Evolutionary conservation across 2,113 vertebrate species (phyloP), one percentile per base, ranked within the genome.

Genomic region (Podocnemis expansa): DNA sequence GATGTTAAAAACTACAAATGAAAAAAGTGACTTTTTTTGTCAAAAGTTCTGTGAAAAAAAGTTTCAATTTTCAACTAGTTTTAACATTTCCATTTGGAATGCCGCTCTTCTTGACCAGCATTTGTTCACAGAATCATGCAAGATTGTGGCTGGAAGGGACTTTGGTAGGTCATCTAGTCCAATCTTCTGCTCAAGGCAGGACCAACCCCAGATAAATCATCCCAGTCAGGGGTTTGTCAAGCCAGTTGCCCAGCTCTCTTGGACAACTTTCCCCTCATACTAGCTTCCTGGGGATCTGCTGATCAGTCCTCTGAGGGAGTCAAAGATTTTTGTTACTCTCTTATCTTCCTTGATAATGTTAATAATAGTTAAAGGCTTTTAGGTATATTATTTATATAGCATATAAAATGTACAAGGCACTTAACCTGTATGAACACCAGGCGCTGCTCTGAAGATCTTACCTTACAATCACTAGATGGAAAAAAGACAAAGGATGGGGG

Each of bases 71-170:
- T 5, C 96, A 81, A 91, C 78, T 3, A 21, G 54, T 89, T 95
- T 49, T 91, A 89, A 82, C 78, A 58, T 90, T 95, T 94, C 73
- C 10, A 22, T 94, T 90, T 87, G 90, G 91, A 96, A 91, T 21
- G 84, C 43, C 29, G 19, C 25, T 76, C 25, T 45, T 75, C 78
- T 87, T 82, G 56, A 94, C 93, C 84, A 93, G 82, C 92, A 94
- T 47, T 73, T 96, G 51, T 73, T 96, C 87, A 93, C 80, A 89
- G 80, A 52, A 51, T 51, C 49, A 51, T 51, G 14, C 11, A 51
- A 16, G 51, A 3, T 52, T 52, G 17, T 13, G 51, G 16, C 17
- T 52, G 51, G 51, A 52, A 52, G 14, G 51, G 51, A 52, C 14
- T 16, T 52, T 16, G 17, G 51, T 13, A 52, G 14, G 51, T 52